Percentiles rank a stretch among this genome's conserved stretches.
Evolutionary conservation across 2,113 vertebrate genomes (phyloP).

Genomic region (Chunga burmeisteri): DNA sequence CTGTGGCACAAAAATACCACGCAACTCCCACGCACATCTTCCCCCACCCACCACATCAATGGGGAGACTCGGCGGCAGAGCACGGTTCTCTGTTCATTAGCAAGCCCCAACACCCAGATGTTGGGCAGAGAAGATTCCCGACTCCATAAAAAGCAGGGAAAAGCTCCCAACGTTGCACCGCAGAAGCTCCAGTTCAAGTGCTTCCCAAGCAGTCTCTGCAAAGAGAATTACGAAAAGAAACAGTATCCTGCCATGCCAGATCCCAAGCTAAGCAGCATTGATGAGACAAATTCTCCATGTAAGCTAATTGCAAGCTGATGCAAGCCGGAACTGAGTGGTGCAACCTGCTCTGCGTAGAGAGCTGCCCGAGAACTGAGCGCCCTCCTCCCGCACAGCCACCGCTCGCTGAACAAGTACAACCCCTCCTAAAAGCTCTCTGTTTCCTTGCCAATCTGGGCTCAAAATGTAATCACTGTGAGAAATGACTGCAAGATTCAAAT

Average conservation of each 20-base stretch:
- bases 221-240: not conserved
- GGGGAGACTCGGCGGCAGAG: not conserved
- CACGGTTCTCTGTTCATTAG: not conserved
- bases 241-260: not conserved
- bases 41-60: slow-evolving; percentile 10
- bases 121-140: not conserved
- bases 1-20: slow-evolving; percentile 11
- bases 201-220: not conserved
- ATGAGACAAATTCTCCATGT: not conserved
- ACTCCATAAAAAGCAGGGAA: not conserved
- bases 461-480: not conserved
- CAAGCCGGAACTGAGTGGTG: not conserved
- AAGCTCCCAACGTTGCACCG: not conserved
- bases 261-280: not conserved
- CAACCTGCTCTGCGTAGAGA: not conserved
- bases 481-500: not conserved
- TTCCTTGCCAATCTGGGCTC: not conserved
- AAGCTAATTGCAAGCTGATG: not conserved
- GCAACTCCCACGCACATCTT: not conserved
- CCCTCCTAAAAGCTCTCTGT: not conserved
- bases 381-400: not conserved
- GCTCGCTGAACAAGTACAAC: not conserved
- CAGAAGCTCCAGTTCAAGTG: not conserved
- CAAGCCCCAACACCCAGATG: not conserved
- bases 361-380: rapidly evolving